Conservation (phyloP, 2,113 vertebrate species). For the Muntiacus reevesi region DNA sequence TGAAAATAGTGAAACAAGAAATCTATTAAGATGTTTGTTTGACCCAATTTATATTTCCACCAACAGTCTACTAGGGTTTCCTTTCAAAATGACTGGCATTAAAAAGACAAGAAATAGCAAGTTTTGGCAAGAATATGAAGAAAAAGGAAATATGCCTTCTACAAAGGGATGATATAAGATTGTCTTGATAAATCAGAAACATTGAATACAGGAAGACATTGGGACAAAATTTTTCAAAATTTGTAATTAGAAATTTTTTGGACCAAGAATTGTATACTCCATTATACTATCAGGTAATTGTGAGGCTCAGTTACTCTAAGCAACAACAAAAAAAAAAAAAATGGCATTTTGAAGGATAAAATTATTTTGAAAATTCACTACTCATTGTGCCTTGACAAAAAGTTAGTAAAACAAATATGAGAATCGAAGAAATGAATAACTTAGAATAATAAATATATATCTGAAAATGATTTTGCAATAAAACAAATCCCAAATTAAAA, state of each 20-base stretch:
- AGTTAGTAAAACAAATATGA: background rate
- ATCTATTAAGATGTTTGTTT: background rate
- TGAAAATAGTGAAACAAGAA: background rate
- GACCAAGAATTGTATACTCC: background rate
- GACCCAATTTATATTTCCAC: background rate
- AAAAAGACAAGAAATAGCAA: background rate
- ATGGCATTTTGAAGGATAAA: background rate
- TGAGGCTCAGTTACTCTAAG: background rate
- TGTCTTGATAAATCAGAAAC: background rate
- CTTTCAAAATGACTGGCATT: background rate
- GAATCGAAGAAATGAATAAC: background rate
- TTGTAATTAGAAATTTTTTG: background rate
- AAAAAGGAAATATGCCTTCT: background rate
- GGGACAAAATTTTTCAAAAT: background rate
- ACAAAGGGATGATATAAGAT: background rate
- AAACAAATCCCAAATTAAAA: background rate
- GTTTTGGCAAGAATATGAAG: background rate
- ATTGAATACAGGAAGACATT: background rate
- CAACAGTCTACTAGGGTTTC: background rate
- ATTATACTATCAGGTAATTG: background rate
- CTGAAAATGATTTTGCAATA: background rate
- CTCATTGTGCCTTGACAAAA: background rate
- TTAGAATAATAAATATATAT: background rate
- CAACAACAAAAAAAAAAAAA: background rate
- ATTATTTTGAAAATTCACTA: background rate